Conservation (phyloP, 1,140 invertebrate genomes). For the Pogonognathellus flavescens region DNA sequence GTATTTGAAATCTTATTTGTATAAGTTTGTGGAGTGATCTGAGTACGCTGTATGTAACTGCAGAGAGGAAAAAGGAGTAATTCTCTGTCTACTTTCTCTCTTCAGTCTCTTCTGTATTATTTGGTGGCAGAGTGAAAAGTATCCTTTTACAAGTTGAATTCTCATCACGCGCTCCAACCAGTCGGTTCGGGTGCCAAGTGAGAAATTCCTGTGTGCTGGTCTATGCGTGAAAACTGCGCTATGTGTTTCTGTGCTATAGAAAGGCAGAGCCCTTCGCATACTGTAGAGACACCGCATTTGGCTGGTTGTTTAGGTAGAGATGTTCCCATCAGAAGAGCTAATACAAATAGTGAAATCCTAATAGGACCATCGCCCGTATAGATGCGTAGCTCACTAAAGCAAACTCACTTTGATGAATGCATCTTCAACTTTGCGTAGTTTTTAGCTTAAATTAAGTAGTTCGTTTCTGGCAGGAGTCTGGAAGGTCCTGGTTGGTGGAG, state of each 20-base stretch:
- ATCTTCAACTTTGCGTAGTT: background rate
- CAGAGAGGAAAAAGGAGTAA: background rate
- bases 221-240: background rate
- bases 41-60: slow-evolving; percentile 20
- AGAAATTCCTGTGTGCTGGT: slow-evolving; percentile 11
- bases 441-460: no score
- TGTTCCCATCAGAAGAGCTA: no score
- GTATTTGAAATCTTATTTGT: slow-evolving; percentile 1
- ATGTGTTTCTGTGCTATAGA: no score
- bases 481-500: no score
- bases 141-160: slow-evolving; percentile 12
- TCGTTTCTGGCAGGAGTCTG: no score
- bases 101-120: slow-evolving; percentile 13
- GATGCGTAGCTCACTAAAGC: no score
- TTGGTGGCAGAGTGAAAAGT: slow-evolving; percentile 9
- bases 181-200: slow-evolving; percentile 39
- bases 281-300: no score
- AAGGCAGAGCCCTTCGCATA: no score
- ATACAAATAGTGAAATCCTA: no score
- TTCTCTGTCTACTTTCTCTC: background rate
- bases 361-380: no score
- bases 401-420: background rate
- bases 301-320: no score
- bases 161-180: slow-evolving; percentile 38
- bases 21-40: slow-evolving; percentile 12